Conservation (phyloP, 1,140 invertebrate genomes). For the Harlomillsia oculata region DNA sequence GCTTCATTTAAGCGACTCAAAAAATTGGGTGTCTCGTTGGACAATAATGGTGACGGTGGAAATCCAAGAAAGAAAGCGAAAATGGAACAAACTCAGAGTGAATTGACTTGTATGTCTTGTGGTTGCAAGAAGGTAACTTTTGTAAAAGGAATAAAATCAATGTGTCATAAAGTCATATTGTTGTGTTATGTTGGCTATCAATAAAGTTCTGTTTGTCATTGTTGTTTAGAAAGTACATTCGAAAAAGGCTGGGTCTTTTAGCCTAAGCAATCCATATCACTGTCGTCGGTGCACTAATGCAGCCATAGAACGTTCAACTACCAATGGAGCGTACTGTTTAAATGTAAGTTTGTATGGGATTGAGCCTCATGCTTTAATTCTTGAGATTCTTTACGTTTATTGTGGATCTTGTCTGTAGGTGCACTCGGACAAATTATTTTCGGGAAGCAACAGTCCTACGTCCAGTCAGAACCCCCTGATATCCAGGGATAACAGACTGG, state of each 20-base stretch:
- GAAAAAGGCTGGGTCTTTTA: constrained; percentile 17
- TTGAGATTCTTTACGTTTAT: background rate
- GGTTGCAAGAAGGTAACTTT: background rate
- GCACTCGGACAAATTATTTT: background rate
- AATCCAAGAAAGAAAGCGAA: background rate
- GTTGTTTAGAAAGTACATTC: constrained; percentile 15
- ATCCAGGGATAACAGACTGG: too few species aligned
- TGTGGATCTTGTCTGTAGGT: background rate
- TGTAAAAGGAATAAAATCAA: background rate
- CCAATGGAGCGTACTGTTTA: too few species aligned
- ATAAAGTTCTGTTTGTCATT: background rate
- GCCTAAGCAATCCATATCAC: constrained; percentile 5
- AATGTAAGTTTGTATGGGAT: too few species aligned
- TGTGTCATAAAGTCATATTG: background rate
- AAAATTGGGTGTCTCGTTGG: constrained; percentile 11
- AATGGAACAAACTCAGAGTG: constrained; percentile 6
- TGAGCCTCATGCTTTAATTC: background rate
- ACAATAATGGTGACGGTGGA: constrained; percentile 7
- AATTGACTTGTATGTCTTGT: constrained; percentile 15
- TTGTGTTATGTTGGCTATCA: background rate
- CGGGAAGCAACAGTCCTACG: too few species aligned
- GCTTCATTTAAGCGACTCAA: constrained; percentile 20
- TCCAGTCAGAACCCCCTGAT: too few species aligned
- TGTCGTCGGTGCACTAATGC: constrained; percentile 10
- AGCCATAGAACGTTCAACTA: constrained; percentile 1